Conservation (phyloP, 2,113 vertebrate genomes). For the Heptranchias perlo region DNA sequence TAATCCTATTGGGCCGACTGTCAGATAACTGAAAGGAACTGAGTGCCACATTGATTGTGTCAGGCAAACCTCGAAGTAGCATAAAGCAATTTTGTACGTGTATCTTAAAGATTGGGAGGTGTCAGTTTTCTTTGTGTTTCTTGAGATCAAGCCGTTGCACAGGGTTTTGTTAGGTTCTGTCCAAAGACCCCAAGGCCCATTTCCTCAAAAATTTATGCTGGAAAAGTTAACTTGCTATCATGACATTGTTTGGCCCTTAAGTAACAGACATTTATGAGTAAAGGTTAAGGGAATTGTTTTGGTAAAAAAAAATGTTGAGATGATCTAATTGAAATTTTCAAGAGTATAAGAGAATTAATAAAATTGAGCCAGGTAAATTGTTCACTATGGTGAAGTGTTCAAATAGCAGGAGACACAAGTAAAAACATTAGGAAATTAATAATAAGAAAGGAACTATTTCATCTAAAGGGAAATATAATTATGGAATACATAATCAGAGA, state of each 20-base stretch:
- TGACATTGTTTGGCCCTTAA: background rate
- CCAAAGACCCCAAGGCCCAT: background rate
- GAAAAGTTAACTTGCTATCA: background rate
- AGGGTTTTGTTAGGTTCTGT: background rate
- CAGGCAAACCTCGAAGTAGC: background rate
- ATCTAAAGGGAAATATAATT: too few species aligned
- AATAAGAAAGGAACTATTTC: too few species aligned
- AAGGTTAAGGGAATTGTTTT: background rate
- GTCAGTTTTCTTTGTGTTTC: background rate
- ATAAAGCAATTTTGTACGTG: background rate
- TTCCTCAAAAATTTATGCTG: background rate
- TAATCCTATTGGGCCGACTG: background rate
- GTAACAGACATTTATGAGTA: background rate
- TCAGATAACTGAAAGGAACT: background rate
- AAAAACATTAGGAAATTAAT: too few species aligned
- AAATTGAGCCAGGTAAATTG: background rate
- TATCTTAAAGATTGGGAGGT: background rate
- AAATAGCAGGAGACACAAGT: too few species aligned
- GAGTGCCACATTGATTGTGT: background rate
- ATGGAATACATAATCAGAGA: too few species aligned
- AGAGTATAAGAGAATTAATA: background rate
- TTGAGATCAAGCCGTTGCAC: background rate
- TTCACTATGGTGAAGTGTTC: too few species aligned
- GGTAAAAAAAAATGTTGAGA: too few species aligned
- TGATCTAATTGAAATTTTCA: background rate